Evolutionary conservation across 2,888 invertebrate species (phyloP).

Genomic region (Zele albiditarsus): DNA sequence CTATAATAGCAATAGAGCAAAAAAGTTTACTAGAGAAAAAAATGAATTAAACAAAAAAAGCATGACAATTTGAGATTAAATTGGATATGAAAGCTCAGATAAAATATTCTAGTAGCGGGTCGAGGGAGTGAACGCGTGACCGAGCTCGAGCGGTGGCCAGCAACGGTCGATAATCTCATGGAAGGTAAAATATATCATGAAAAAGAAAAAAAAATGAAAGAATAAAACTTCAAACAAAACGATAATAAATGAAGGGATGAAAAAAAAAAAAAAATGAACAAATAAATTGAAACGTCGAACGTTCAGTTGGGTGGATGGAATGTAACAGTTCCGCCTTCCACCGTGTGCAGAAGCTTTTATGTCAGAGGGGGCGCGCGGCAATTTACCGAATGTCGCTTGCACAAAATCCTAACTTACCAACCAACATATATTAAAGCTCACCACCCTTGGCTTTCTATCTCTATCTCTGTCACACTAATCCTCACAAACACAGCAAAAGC

Average conservation of each 20-base stretch:
- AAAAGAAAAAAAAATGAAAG: constrained; percentile 39
- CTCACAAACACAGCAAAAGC: constrained; percentile 6
- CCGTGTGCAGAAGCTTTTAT: background rate
- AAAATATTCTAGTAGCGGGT: constrained; percentile 71
- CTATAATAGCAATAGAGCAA: constrained; percentile 2
- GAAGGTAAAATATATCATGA: constrained; percentile 70
- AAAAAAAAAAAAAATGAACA: background rate
- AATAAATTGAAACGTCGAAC: background rate
- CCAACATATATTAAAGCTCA: background rate
- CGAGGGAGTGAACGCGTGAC: constrained; percentile 71
- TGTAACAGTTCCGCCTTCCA: background rate
- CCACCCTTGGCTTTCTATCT: constrained; percentile 1
- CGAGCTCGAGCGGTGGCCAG: constrained; percentile 71
- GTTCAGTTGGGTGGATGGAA: background rate
- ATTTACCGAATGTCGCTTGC: constrained; percentile 23
- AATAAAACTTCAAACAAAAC: constrained; percentile 22
- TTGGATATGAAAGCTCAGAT: constrained; percentile 57
- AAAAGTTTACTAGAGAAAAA: background rate
- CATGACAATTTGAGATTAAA: constrained; percentile 21
- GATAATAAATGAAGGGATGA: background rate
- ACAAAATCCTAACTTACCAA: constrained; percentile 16
- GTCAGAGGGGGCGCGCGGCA: constrained; percentile 6
- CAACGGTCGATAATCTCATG: constrained; percentile 74
- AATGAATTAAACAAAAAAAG: constrained; percentile 14
- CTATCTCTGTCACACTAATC: background rate